These are phyloP conservation scores for Zapus hudsonius DNA, from an alignment of 2,113 vertebrate genomes.

Conservation along the genomic window DNA sequence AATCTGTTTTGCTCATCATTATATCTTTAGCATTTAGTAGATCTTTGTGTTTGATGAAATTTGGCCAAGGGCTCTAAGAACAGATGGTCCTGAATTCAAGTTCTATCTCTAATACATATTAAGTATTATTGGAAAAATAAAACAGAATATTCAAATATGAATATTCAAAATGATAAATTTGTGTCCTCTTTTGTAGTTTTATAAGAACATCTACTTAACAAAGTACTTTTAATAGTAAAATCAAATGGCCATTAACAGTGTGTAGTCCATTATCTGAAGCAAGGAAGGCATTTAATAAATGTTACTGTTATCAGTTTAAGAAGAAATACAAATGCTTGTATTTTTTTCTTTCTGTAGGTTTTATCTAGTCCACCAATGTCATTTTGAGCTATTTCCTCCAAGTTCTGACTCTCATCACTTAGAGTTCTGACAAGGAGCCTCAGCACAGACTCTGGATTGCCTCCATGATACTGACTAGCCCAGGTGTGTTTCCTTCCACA, in stretches of 20 bases:
- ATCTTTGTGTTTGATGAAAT: constrained; percentile 34
- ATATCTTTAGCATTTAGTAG: constrained; percentile 10
- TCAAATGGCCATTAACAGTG: background rate
- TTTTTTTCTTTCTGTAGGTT: constrained; percentile 6
- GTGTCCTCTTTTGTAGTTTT: constrained; percentile 20
- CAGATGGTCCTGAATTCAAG: constrained; percentile 40
- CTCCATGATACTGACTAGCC: background rate
- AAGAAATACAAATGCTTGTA: background rate
- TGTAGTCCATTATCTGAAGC: background rate
- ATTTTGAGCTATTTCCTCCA: background rate
- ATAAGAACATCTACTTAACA: constrained; percentile 41
- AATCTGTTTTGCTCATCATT: background rate
- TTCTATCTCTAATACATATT: constrained; percentile 40
- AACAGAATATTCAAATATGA: no score
- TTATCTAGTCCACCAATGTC: constrained; percentile 3
- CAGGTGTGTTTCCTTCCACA: background rate
- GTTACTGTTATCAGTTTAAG: constrained; percentile 39
- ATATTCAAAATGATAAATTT: constrained; percentile 50
- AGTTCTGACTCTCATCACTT: constrained; percentile 33
- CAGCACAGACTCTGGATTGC: background rate
- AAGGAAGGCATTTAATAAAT: constrained; percentile 31
- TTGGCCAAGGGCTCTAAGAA: constrained; percentile 42
- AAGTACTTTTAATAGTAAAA: constrained; percentile 49
- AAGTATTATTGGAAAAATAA: constrained; percentile 32
- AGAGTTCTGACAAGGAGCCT: background rate